A percentile compares a stretch with the other conserved stretches of the same genome.
phyloP scores from a whole-genome alignment of 2,113 vertebrate species.

The Mobula birostris region DNA sequence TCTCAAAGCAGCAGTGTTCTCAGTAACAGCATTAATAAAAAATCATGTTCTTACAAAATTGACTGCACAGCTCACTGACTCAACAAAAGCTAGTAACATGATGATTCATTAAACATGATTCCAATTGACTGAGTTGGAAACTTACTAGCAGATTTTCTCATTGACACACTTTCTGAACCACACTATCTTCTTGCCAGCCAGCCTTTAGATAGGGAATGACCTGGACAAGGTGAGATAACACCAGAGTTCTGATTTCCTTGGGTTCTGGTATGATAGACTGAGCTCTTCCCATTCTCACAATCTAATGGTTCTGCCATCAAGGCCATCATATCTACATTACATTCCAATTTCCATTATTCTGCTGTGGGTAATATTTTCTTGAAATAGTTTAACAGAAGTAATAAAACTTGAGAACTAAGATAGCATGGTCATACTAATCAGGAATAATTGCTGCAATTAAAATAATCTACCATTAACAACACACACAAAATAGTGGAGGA shows the following conservation, averaged over 20 bases:
- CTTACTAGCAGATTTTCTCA: background rate
- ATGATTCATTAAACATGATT: background rate
- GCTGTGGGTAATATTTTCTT: background rate
- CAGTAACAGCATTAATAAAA: background rate
- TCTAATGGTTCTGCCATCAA: background rate
- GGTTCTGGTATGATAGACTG: background rate
- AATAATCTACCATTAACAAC: background rate
- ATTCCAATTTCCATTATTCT: background rate
- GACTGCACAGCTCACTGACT: background rate
- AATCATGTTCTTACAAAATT: constrained; percentile 7
- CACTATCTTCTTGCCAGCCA: background rate
- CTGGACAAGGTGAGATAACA: background rate
- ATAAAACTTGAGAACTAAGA: background rate
- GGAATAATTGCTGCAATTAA: background rate
- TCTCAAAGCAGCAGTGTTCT: background rate
- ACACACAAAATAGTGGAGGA: too few species aligned
- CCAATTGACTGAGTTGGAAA: background rate
- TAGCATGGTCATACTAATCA: background rate
- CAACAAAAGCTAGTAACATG: background rate
- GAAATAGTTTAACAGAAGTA: background rate
- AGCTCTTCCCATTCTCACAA: background rate
- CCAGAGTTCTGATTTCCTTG: background rate
- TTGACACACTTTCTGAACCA: background rate
- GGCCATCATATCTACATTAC: background rate
- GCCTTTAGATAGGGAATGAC: background rate